Evolutionary conservation across 1,140 invertebrate genomes (phyloP).

Genomic region (Drosophila pallidifrons): DNA sequence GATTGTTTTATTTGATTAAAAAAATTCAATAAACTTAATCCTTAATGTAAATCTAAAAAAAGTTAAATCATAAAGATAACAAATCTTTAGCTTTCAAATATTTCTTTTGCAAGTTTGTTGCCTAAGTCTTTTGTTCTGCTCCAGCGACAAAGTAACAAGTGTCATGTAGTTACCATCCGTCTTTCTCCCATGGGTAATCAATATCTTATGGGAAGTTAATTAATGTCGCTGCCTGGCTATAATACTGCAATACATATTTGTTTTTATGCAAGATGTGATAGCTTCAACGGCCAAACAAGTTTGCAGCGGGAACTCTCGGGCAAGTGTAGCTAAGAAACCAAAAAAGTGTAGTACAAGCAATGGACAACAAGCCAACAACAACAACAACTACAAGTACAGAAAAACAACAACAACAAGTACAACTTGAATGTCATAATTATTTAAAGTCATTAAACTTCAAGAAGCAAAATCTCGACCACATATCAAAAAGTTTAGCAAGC

Average conservation of each 20-base stretch:
- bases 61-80: too few species aligned
- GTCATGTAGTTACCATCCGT: slow-evolving; percentile 27
- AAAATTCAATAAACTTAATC: too few species aligned
- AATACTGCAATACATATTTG: slow-evolving; percentile 40
- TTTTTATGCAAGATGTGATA: slow-evolving; percentile 42
- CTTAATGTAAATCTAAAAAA: too few species aligned
- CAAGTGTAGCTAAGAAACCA: slow-evolving; percentile 58
- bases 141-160: not conserved
- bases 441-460: slow-evolving; percentile 78
- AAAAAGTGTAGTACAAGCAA: slow-evolving; percentile 31
- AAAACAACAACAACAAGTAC: slow-evolving; percentile 22
- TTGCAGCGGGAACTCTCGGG: slow-evolving; percentile 46
- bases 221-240: slow-evolving; percentile 47
- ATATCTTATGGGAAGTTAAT: slow-evolving; percentile 81
- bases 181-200: slow-evolving; percentile 66
- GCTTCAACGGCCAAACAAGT: slow-evolving; percentile 48
- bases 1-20: too few species aligned
- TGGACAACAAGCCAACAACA: slow-evolving; percentile 18
- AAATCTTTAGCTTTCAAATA: too few species aligned
- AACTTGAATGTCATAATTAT: slow-evolving; percentile 78
- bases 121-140: slow-evolving; percentile 18
- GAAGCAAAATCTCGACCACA: slow-evolving; percentile 72
- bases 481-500: slow-evolving; percentile 61
- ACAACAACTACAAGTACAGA: slow-evolving; percentile 19
- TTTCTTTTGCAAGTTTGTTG: slow-evolving; percentile 2